Evolutionary conservation across 2,113 vertebrate genomes (phyloP).

Genomic region (Tetrax tetrax): DNA sequence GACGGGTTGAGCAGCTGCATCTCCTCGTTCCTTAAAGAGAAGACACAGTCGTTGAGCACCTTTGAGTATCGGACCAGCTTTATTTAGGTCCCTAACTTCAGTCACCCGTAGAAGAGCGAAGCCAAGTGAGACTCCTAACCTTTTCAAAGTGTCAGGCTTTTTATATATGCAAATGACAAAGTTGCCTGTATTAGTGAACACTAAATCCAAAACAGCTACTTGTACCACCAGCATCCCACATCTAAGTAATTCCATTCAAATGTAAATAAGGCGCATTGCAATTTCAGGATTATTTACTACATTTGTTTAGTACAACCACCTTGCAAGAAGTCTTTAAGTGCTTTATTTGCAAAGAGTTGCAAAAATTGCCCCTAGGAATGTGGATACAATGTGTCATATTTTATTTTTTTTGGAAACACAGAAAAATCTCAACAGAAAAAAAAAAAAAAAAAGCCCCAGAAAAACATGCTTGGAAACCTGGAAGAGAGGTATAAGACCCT

Average conservation of each 20-base stretch:
- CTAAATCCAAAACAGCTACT: not conserved
- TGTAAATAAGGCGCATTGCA: constrained; percentile 21
- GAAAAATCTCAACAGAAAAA: not conserved
- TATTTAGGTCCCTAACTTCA: constrained; percentile 8
- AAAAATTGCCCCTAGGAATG: constrained; percentile 11
- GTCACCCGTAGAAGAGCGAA: not conserved
- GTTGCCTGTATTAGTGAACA: not conserved
- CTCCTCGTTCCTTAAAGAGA: not conserved
- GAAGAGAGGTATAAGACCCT: not conserved
- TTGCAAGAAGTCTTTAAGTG: not conserved
- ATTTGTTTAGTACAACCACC: constrained; percentile 48
- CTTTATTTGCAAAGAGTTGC: constrained; percentile 29
- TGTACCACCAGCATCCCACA: not conserved
- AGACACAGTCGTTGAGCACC: not conserved
- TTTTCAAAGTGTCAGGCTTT: not conserved
- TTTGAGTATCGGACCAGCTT: not conserved
- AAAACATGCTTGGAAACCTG: not conserved
- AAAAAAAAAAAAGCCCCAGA: not conserved
- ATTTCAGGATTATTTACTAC: constrained; percentile 58
- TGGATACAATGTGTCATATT: not conserved
- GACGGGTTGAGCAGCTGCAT: not conserved
- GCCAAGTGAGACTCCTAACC: not conserved
- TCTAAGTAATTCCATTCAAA: constrained; percentile 48
- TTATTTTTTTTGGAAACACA: not conserved
- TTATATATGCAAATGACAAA: not conserved